phyloP scores from a whole-genome alignment of 1,140 invertebrate species.

The Hylyphantes graminicola region DNA sequence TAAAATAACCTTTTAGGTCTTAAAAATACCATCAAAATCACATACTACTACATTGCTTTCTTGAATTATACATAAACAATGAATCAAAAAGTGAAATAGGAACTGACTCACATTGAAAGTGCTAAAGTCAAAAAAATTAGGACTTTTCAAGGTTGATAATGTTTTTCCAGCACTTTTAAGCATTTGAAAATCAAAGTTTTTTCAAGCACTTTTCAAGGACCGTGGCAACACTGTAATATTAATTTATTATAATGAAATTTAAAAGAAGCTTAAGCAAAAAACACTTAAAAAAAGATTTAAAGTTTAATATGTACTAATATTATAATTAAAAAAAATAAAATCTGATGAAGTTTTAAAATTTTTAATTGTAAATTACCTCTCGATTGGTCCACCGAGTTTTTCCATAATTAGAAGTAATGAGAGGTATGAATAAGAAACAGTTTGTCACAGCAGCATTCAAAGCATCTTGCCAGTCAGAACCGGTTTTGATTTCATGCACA shows the following conservation, averaged over 20 bases:
- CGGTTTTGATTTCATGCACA: slow-evolving; percentile 70
- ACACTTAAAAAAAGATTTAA: not conserved
- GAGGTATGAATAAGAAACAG: slow-evolving; percentile 70
- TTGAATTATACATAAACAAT: too few species aligned
- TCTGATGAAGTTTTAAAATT: not conserved
- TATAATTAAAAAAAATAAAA: not conserved
- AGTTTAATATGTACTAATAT: not conserved
- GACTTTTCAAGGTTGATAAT: too few species aligned
- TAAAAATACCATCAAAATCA: too few species aligned
- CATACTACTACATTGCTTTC: too few species aligned
- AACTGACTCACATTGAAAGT: too few species aligned
- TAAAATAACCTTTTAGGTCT: too few species aligned
- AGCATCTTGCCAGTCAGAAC: slow-evolving; percentile 70
- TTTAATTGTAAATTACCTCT: slow-evolving; percentile 65
- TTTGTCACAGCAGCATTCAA: slow-evolving; percentile 70
- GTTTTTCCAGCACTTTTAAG: too few species aligned
- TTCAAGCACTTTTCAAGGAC: too few species aligned
- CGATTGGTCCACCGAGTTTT: slow-evolving; percentile 71
- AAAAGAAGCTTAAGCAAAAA: not conserved
- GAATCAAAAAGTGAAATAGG: too few species aligned
- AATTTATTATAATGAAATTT: not conserved
- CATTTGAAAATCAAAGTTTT: too few species aligned
- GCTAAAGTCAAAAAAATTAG: not conserved
- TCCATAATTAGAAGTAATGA: slow-evolving; percentile 69
- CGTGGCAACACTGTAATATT: too few species aligned